Percentiles rank a stretch among this genome's conserved stretches.
phyloP scores from a whole-genome alignment of 2,888 invertebrate genomes.

The Ectemnius lituratus region DNA sequence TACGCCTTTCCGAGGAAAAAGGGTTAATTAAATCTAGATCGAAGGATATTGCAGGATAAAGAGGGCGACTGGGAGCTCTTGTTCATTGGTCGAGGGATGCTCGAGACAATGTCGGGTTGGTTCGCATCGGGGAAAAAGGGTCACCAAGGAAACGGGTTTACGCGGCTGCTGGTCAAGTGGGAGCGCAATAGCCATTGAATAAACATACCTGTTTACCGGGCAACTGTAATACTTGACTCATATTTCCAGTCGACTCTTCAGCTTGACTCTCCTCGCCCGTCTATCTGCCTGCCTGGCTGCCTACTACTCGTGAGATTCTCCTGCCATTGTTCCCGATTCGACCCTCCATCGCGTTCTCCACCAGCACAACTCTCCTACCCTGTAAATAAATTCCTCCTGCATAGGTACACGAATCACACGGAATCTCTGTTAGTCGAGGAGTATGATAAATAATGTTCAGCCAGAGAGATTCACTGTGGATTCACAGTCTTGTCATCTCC shows the following conservation, averaged over 20 bases:
- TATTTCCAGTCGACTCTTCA: conserved; percentile 60
- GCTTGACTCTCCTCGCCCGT: conserved; percentile 33
- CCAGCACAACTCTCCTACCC: neutral
- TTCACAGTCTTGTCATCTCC: too few relatives aligned
- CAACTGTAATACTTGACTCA: conserved; percentile 69
- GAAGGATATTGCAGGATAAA: too few relatives aligned
- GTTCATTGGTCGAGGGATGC: too few relatives aligned
- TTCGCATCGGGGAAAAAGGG: neutral
- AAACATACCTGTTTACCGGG: conserved; percentile 64
- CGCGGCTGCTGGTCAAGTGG: conserved; percentile 40
- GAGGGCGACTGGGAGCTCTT: too few relatives aligned
- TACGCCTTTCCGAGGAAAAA: too few relatives aligned
- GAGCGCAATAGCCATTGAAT: conserved; percentile 57
- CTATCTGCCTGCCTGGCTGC: neutral
- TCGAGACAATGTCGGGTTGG: neutral
- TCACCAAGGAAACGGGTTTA: conserved; percentile 3
- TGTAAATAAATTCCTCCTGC: conserved; percentile 1
- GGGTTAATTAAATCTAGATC: too few relatives aligned
- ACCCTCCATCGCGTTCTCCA: neutral
- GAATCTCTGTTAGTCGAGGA: too few relatives aligned
- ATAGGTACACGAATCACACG: neutral
- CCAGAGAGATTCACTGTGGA: too few relatives aligned
- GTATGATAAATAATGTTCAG: too few relatives aligned
- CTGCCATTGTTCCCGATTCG: conserved; percentile 1
- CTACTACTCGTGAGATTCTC: conserved; percentile 5